Conservation (phyloP, 2,888 invertebrate species). For the Taenaris catops region DNA sequence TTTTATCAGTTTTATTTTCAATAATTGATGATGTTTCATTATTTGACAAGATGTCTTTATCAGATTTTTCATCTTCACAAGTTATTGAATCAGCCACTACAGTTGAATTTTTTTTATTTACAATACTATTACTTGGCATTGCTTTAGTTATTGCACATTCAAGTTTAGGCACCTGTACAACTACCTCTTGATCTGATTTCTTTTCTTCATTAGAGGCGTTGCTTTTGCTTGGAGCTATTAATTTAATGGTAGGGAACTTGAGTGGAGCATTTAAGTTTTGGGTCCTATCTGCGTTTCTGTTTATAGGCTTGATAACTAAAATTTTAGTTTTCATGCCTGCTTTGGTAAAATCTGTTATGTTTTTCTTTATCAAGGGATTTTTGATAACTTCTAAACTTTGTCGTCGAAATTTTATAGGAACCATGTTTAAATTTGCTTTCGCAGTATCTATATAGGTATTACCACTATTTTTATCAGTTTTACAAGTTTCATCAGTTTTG, state of each 20-base stretch:
- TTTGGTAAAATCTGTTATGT: conserved; percentile 60
- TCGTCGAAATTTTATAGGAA: conserved; percentile 57
- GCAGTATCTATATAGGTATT: not conserved
- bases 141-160: conserved; percentile 40
- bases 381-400: conserved; percentile 63
- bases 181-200: conserved; percentile 53
- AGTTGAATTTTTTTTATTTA: conserved; percentile 83
- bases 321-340: conserved; percentile 72
- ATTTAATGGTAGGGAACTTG: conserved; percentile 83
- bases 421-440: conserved; percentile 31
- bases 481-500: too few relatives aligned
- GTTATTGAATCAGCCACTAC: conserved; percentile 34
- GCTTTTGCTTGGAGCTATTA: conserved; percentile 72
- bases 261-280: conserved; percentile 42
- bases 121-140: conserved; percentile 25
- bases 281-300: conserved; percentile 52
- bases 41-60: not conserved
- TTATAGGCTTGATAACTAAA: conserved; percentile 66
- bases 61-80: not conserved
- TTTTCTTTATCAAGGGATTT: conserved; percentile 65
- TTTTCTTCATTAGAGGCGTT: conserved; percentile 42
- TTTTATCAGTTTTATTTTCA: not conserved
- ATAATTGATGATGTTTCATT: not conserved
- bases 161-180: conserved; percentile 64
- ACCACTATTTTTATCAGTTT: conserved; percentile 15